Percentiles rank a stretch among this genome's conserved stretches.
Evolutionary conservation across 2,113 vertebrate species (phyloP).

Genomic region (Noturus placidus): DNA sequence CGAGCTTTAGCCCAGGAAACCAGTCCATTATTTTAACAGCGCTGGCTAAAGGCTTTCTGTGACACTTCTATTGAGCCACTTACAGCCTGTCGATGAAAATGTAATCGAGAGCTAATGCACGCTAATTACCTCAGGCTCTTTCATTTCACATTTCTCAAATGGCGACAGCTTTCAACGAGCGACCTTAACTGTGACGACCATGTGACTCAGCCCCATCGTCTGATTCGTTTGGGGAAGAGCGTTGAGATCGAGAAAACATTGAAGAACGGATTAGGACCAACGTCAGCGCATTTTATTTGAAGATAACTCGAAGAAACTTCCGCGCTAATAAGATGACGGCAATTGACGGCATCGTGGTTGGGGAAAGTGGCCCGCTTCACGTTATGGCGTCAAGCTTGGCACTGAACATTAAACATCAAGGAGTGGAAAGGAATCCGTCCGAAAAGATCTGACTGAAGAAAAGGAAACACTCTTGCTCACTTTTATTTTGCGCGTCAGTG

Average conservation of each 20-base stretch:
- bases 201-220: neutral
- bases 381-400: neutral
- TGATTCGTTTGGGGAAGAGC: neutral
- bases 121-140: constrained; percentile 46
- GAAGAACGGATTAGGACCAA: constrained; percentile 15
- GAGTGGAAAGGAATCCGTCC: neutral
- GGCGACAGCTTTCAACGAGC: constrained; percentile 33
- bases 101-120: constrained; percentile 61
- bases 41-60: constrained; percentile 39
- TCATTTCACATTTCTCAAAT: constrained; percentile 35
- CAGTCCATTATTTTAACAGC: constrained; percentile 61
- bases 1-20: constrained; percentile 46
- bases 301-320: constrained; percentile 1
- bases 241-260: neutral
- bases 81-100: constrained; percentile 61
- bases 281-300: constrained; percentile 19
- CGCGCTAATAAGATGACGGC: constrained; percentile 2
- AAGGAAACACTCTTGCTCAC: neutral
- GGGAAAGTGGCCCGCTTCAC: neutral
- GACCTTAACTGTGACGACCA: neutral
- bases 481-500: neutral
- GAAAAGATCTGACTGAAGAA: neutral
- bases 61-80: constrained; percentile 57
- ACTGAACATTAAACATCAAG: neutral
- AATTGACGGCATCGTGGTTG: neutral